Base-by-base conservation (phyloP, 2,888 invertebrate species). In the Apodemia duryi region DNA sequence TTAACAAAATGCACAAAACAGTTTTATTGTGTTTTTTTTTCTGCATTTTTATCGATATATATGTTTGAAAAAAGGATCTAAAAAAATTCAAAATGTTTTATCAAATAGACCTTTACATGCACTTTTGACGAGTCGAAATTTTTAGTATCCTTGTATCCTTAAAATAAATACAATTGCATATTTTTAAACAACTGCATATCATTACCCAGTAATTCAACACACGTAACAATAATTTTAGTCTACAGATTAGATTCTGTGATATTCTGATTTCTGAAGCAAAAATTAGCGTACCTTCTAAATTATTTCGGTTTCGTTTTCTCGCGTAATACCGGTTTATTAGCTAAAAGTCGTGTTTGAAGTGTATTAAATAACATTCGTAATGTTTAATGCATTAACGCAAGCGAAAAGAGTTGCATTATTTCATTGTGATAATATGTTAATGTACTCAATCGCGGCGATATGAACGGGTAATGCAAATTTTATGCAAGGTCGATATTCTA, bases 121-220 rank as follows among this genome's bases (percentile, higher is more conserved):
- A 6, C 38, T 38, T 5, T 38, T 38, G 38, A 38, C 38, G 38
- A 21, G 21, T 21, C 21, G 1, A 21, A 21, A 21, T 21, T 0
- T 21, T 21, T 21, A 21, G 21, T 21, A 21, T 21, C 21, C 21
- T 21, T 21, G 21, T 10, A 41, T 41, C 41, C 9, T 41, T 21
- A 21, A 21, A 21, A 21, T 41, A 41, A 41, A 41, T 10, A 41
- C 10, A 41, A 41, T 41, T 41, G 41, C 41, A 41, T 41, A 41
- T 41, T 41, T 41, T 41, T 10, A 41, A 41, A 41, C 41, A 41
- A 41, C 10, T 70, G 69, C 63, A 46, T 61, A 63, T 71, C 70
- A 72, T 74, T 73, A 68, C 70, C 46, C 68, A 64, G 70, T 67
- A 67, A 71, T 73, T 70, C 68, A 68, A 65, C 67, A 67, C 69